Evolutionary conservation across 2,113 vertebrate species (phyloP), one percentile per base, ranked within the genome.

Genomic region (Zosterops borbonicus): DNA sequence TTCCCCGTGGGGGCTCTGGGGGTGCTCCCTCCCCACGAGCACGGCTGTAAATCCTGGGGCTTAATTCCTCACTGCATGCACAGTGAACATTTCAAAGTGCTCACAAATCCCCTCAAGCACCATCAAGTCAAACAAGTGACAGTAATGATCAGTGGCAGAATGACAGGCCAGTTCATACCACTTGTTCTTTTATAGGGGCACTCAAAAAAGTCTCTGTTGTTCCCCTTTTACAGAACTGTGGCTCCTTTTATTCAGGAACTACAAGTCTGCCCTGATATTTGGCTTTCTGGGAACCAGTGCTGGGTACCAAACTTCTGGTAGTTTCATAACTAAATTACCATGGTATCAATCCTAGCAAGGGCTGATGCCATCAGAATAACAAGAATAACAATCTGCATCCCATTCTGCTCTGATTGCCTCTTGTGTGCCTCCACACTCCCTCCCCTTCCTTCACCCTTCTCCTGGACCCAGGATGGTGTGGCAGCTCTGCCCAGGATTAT

Each of bases 131-230:
- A 86, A 90, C 27, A 70, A 87, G 37, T 83, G 90, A 92, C 79
- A 71, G 27, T 81, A 91, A 96, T 17, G 3, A 90, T 67, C 71
- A 90, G 79, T 60, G 85, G 64, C 93, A 90, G 79, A 93, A 90
- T 92, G 92, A 93, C 79, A 96, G 56, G 63, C 68, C 83, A 60
- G 82, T 86, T 93, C 90, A 88, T 83, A 83, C 47, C 83, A 64
- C 83, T 94, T 74, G 49, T 64, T 86, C 93, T 88, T 95, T 74
- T 56, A 80, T 1, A 78, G 68, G 63, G 71, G 28, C 75, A 92
- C 19, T 62, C 74, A 39, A 77, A 83, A 83, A 94, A 83, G 70
- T 24, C 60, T 63, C 68, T n/a, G 13, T 16, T 90, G 33, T 13
- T 79, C 35, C 50, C 22, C 47, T 69, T 88, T 70, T 41, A 60